A percentile compares a stretch with the other conserved stretches of the same genome.
phyloP scores from a whole-genome alignment of 2,888 invertebrate species.

The Steinernema hermaphroditum region DNA sequence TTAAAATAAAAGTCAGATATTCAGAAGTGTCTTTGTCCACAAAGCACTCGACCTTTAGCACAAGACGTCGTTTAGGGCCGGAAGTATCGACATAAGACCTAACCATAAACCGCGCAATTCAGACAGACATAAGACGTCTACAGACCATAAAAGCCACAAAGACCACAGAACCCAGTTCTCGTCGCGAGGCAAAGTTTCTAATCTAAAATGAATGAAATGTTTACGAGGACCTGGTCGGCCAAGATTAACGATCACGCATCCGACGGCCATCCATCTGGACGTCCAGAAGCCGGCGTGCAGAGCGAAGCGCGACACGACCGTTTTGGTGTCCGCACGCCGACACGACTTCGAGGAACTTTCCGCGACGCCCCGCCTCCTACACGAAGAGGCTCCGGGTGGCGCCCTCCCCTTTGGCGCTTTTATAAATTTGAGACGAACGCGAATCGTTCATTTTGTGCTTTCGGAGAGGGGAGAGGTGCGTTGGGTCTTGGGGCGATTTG shows the following conservation, averaged over 20 bases:
- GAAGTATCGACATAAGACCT: too few relatives aligned
- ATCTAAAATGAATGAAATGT: not conserved
- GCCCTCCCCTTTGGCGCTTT: not conserved
- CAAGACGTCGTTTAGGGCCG: too few relatives aligned
- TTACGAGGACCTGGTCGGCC: not conserved
- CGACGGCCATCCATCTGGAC: not conserved
- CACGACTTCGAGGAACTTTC: not conserved
- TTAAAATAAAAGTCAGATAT: too few relatives aligned
- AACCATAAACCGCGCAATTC: too few relatives aligned
- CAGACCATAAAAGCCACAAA: not conserved
- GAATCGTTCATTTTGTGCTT: not conserved
- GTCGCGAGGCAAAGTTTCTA: not conserved
- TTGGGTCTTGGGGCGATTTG: too few relatives aligned
- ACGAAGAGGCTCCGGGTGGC: not conserved
- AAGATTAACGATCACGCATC: slow-evolving; percentile 4
- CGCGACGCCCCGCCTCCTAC: not conserved
- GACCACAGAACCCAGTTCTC: not conserved
- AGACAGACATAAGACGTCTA: too few relatives aligned
- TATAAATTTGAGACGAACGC: slow-evolving; percentile 3
- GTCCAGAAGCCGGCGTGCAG: not conserved
- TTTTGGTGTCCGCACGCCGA: not conserved
- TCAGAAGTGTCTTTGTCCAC: too few relatives aligned
- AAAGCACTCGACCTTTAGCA: too few relatives aligned
- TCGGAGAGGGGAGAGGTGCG: not conserved
- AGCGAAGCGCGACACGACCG: not conserved